A percentile compares a stretch with the other conserved stretches of the same genome.
These are phyloP conservation scores for Conops quadrifasciatus DNA, from an alignment of 2,888 invertebrate genomes.

Conservation along the genomic window DNA sequence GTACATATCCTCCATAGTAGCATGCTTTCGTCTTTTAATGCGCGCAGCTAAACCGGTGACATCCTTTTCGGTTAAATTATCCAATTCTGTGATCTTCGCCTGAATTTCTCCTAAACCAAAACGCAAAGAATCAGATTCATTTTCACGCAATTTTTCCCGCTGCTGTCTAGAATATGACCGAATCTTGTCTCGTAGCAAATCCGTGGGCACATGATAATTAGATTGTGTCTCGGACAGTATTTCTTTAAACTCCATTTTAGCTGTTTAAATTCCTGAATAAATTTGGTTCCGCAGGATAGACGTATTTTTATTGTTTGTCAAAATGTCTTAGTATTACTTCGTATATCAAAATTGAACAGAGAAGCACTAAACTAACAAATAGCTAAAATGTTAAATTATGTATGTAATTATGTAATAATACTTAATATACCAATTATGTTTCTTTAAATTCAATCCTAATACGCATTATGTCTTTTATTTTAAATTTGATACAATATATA, in stretches of 20 bases:
- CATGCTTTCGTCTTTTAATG: constrained; percentile 62
- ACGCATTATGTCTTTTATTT: too few species aligned
- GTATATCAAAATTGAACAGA: too few species aligned
- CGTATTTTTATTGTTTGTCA: not conserved
- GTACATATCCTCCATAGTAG: constrained; percentile 58
- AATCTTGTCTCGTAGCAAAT: constrained; percentile 51
- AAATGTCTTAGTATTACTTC: constrained; percentile 9
- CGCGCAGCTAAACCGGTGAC: constrained; percentile 56
- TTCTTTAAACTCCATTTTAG: constrained; percentile 33
- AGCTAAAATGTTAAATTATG: too few species aligned
- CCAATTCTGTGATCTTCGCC: constrained; percentile 52
- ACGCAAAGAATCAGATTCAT: constrained; percentile 54
- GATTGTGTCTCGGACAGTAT: not conserved
- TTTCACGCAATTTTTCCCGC: constrained; percentile 51
- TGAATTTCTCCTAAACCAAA: constrained; percentile 60
- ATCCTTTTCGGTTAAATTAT: constrained; percentile 56
- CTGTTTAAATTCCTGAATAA: too few species aligned
- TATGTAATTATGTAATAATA: too few species aligned
- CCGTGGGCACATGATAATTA: constrained; percentile 31
- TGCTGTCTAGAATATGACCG: constrained; percentile 51
- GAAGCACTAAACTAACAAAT: too few species aligned
- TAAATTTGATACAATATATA: too few species aligned
- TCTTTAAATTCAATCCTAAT: too few species aligned
- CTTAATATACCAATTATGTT: too few species aligned
- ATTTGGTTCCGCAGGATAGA: too few species aligned